Conservation (phyloP, 2,888 invertebrate species). For the Amphipoea oculea region DNA sequence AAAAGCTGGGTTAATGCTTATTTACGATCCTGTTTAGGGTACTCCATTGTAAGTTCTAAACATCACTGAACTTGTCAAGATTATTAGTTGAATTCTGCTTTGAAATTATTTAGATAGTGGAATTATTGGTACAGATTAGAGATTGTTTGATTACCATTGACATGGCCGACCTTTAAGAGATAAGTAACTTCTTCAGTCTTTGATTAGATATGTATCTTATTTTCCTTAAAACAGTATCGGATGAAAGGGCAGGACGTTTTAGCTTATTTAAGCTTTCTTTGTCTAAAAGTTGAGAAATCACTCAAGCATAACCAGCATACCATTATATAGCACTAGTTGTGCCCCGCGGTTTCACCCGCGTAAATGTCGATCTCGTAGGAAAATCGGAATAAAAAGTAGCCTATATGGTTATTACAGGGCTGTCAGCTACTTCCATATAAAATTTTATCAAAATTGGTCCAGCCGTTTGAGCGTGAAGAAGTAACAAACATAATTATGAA, state of each 20-base stretch:
- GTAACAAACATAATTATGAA: too few species aligned
- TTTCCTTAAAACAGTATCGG: not conserved
- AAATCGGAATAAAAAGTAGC: too few species aligned
- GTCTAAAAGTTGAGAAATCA: not conserved
- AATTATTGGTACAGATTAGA: conserved; percentile 1
- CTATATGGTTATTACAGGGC: too few species aligned
- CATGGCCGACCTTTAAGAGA: not conserved
- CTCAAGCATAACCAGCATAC: not conserved
- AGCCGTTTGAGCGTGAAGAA: too few species aligned
- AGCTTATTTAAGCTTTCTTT: not conserved
- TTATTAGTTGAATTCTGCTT: conserved; percentile 26
- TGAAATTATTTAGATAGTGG: conserved; percentile 9
- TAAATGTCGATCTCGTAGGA: too few species aligned
- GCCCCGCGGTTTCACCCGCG: too few species aligned
- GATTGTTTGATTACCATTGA: not conserved
- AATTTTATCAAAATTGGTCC: too few species aligned
- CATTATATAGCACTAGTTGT: not conserved
- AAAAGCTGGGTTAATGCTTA: conserved; percentile 66
- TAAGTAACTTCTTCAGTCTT: not conserved
- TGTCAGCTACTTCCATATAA: too few species aligned
- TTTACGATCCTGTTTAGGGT: conserved; percentile 62
- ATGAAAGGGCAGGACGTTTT: not conserved
- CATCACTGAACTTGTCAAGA: conserved; percentile 43
- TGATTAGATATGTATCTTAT: too few species aligned
- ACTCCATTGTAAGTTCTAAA: conserved; percentile 55